phyloP scores from a whole-genome alignment of 2,888 invertebrate genomes.

The Synanthedon vespiformis region DNA sequence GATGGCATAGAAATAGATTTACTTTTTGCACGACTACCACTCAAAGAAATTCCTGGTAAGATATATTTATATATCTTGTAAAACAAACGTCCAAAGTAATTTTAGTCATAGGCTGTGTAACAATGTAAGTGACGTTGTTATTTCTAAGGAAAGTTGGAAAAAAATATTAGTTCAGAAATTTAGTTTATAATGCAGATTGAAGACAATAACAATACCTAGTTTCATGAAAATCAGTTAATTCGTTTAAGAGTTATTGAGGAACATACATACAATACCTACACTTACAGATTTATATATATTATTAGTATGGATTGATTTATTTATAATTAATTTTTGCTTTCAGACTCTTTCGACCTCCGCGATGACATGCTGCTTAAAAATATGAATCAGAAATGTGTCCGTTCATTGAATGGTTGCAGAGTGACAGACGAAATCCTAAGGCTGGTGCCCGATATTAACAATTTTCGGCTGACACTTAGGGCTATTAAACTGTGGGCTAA shows the following conservation, averaged over 20 bases:
- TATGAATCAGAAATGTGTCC: slow-evolving; percentile 94
- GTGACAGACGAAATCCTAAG: slow-evolving; percentile 98
- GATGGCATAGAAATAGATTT: slow-evolving; percentile 99
- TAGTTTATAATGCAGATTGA: neutral
- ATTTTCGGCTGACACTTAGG: slow-evolving; percentile 91
- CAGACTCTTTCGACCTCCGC: slow-evolving; percentile 83
- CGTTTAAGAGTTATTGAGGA: no score
- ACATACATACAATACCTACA: no score
- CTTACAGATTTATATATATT: no score
- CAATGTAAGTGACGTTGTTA: no score
- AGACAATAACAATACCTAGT: no score
- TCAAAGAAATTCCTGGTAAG: slow-evolving; percentile 94
- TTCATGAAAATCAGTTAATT: no score
- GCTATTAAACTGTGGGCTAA: slow-evolving; percentile 99
- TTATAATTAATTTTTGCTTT: slow-evolving; percentile 6
- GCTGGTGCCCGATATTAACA: slow-evolving; percentile 94
- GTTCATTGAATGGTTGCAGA: slow-evolving; percentile 96
- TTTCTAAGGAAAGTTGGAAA: no score
- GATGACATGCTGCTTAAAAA: slow-evolving; percentile 94
- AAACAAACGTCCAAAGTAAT: neutral
- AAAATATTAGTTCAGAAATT: no score
- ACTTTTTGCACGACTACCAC: slow-evolving; percentile 92
- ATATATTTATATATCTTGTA: no score
- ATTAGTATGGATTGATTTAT: no score
- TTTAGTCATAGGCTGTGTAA: neutral